Percentiles rank a stretch among this genome's conserved stretches.
Evolutionary conservation across 2,113 vertebrate species (phyloP).

Genomic region (Vireo altiloquus): DNA sequence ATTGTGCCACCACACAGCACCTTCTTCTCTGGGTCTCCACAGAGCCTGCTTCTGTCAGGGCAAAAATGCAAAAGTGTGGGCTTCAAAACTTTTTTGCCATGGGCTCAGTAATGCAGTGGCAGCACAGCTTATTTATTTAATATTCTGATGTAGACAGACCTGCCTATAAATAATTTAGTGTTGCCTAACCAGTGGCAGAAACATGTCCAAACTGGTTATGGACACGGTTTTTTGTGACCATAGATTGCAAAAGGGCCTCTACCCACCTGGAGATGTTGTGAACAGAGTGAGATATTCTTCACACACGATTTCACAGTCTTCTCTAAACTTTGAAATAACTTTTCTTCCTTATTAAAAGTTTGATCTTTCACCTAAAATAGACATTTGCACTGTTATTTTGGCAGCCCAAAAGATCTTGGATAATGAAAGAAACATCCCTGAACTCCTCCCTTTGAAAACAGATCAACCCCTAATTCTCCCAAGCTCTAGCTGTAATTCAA

Average conservation of each 20-base stretch:
- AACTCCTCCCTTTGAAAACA: not conserved
- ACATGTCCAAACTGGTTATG: not conserved
- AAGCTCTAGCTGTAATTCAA: not conserved
- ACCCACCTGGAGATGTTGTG: constrained; percentile 83
- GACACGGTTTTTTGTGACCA: not conserved
- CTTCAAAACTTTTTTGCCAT: not conserved
- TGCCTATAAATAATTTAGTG: not conserved
- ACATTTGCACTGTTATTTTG: not conserved
- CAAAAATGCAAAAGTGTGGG: not conserved
- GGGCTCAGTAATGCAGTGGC: not conserved
- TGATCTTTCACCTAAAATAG: constrained; percentile 88
- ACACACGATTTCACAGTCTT: constrained; percentile 85
- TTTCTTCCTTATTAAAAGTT: constrained; percentile 90
- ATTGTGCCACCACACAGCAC: not conserved
- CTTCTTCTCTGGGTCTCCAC: not conserved
- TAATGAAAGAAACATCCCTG: not conserved
- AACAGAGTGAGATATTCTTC: constrained; percentile 83
- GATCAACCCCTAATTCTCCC: not conserved
- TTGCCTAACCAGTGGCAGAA: not conserved
- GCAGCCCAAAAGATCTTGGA: not conserved
- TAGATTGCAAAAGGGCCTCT: not conserved
- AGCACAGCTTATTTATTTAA: not conserved
- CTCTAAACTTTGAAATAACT: constrained; percentile 88
- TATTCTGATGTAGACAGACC: not conserved
- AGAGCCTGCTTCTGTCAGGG: not conserved